Conservation (phyloP, 2,113 vertebrate species). For the Leptobrachium ailaonicum region DNA sequence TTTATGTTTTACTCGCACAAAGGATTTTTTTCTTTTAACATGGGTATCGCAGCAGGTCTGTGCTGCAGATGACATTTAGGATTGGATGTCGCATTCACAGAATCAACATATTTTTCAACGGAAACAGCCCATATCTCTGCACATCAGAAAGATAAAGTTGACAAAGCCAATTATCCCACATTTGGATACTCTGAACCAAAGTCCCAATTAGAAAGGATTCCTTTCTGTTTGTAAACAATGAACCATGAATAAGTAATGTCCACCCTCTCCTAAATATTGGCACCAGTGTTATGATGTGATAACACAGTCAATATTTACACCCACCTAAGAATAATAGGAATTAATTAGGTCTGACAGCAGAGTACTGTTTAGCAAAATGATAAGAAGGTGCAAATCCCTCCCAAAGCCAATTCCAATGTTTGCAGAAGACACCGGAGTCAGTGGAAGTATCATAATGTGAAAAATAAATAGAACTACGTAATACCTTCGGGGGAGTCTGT, state of each 20-base stretch:
- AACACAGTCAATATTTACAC: constrained; percentile 21
- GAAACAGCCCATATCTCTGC: too few relatives aligned
- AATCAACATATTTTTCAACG: background rate
- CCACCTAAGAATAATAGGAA: constrained; percentile 17
- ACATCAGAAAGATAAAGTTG: too few relatives aligned
- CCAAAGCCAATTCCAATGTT: constrained; percentile 7
- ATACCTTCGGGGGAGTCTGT: too few relatives aligned
- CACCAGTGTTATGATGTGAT: constrained; percentile 8
- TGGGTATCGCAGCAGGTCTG: background rate
- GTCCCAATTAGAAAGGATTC: background rate
- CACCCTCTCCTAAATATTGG: background rate
- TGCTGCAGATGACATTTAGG: background rate
- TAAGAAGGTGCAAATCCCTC: constrained; percentile 8
- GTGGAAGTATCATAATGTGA: background rate
- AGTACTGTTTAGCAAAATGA: background rate
- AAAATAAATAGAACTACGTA: constrained; percentile 1
- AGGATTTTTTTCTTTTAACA: background rate
- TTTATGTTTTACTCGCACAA: too few relatives aligned
- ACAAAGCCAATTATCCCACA: background rate
- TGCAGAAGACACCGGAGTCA: background rate
- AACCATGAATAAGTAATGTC: background rate
- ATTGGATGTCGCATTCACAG: background rate
- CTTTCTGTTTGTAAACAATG: constrained; percentile 10
- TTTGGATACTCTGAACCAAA: background rate
- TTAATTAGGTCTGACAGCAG: constrained; percentile 28